Base-by-base conservation (phyloP, 2,888 invertebrate species). In the Carterocephalus palaemon region DNA sequence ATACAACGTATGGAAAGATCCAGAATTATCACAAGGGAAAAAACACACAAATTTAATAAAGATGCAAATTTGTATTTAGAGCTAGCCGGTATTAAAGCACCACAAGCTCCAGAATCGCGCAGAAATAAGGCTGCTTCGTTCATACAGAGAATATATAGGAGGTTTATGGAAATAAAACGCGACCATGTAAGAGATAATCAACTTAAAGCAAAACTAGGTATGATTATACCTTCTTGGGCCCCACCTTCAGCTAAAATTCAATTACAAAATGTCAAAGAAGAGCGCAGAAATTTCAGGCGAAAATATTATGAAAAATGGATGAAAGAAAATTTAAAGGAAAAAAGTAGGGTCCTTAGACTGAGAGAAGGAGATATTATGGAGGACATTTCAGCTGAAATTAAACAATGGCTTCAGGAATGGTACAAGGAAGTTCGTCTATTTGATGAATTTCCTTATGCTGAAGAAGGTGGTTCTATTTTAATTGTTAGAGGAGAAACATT, bases 391-490 rank as follows among this genome's bases (percentile, higher is more conserved):
- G 91, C 90, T 51, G 93, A 95, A 80, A 90, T 95, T 45, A 85
- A 92, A 46, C 89, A 90, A 60, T 95, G 94, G 94, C 92, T 93
- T 62, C 67, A 85, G 32, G 79, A 89, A 41, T 93, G 92, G 91
- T 86, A 92, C 73, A 69, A 72, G 24, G 67, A 70, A 46, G 68
- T 83, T 1, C 82, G 84, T 15, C 73, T 84, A 33, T 93, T 95
- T 64, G 94, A 94, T 49, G 91, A 91, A 51, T 92, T 89, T 66
- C 95, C 95, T 33, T 90, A 90, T 48, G 89, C 89, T 20, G 90
- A 90, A 20, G 89, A 91, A 67, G 95, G 95, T 3, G 95, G 95
- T 2, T 89, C 88, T 7, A 75, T 90, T 37, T 61, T 91, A 32
- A 79, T 92, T 6, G 87, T 89, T 0, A 76, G 77, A 48, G 90